phyloP scores from a whole-genome alignment of 2,888 invertebrate genomes.

The Agrypnus murinus region DNA sequence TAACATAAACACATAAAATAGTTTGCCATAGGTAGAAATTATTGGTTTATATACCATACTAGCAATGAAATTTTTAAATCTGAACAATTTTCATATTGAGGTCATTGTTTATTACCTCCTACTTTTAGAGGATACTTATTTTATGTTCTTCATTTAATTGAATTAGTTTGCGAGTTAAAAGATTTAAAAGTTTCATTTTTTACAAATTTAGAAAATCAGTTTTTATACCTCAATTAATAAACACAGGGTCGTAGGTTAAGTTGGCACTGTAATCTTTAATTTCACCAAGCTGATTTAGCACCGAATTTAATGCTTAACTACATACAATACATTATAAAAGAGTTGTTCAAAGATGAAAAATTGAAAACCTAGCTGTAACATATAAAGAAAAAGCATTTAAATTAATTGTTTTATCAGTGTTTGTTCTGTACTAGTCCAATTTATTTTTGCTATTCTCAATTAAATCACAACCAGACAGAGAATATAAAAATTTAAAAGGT shows the following conservation, averaged over 20 bases:
- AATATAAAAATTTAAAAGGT: too few relatives aligned
- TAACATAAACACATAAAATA: slow-evolving; percentile 26
- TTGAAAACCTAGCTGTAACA: slow-evolving; percentile 18
- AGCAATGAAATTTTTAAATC: too few relatives aligned
- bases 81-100: too few relatives aligned
- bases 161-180: too few relatives aligned
- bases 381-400: slow-evolving; percentile 7
- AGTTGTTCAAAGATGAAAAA: background rate
- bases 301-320: slow-evolving; percentile 10
- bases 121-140: too few relatives aligned
- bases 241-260: slow-evolving; percentile 53
- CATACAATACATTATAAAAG: background rate
- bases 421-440: slow-evolving; percentile 67
- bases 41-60: background rate
- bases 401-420: slow-evolving; percentile 58
- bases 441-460: slow-evolving; percentile 44
- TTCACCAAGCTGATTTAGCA: slow-evolving; percentile 26
- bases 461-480: slow-evolving; percentile 26
- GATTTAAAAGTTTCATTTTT: background rate
- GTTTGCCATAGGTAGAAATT: slow-evolving; percentile 24
- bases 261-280: slow-evolving; percentile 33
- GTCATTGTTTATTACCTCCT: too few relatives aligned
- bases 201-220: slow-evolving; percentile 2
- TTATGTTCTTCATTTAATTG: too few relatives aligned
- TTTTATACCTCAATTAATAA: slow-evolving; percentile 47